Percentiles rank a stretch among this genome's conserved stretches.
These are phyloP conservation scores for Sander lucioperca DNA, from an alignment of 2,113 vertebrate genomes.

Conservation along the genomic window DNA sequence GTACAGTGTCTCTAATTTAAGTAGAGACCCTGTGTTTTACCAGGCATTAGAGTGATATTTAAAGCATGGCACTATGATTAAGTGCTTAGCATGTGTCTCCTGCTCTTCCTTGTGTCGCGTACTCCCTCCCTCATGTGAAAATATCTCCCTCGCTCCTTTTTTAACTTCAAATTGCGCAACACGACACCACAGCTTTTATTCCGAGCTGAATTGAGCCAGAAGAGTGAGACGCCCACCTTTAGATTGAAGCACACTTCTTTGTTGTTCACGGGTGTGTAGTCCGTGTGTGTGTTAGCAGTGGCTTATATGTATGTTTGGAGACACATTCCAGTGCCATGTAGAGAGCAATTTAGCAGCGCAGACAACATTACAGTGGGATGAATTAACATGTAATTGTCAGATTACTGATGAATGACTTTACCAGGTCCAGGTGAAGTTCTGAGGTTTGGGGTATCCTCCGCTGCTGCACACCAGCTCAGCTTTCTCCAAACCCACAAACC, in stretches of 20 bases:
- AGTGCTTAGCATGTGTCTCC: constrained; percentile 78
- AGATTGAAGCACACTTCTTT: constrained; percentile 42
- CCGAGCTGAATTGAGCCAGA: constrained; percentile 50
- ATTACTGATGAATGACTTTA: constrained; percentile 59
- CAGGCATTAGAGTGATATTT: constrained; percentile 79
- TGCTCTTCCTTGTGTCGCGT: constrained; percentile 62
- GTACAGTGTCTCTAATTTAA: constrained; percentile 74
- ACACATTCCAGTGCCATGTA: constrained; percentile 44
- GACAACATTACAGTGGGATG: constrained; percentile 1
- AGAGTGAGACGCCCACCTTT: constrained; percentile 38
- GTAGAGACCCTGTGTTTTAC: constrained; percentile 74
- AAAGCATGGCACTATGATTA: constrained; percentile 79
- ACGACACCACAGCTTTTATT: constrained; percentile 73
- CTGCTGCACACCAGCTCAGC: constrained; percentile 84
- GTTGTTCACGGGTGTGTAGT: constrained; percentile 39
- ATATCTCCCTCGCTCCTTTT: constrained; percentile 27
- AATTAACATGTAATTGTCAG: constrained; percentile 33
- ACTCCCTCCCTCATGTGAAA: constrained; percentile 71
- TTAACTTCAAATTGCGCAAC: constrained; percentile 63
- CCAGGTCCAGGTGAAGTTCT: constrained; percentile 89
- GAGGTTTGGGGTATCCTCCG: constrained; percentile 84
- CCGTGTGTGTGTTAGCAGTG: background rate
- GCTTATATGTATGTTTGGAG: constrained; percentile 43
- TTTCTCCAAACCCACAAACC: constrained; percentile 83
- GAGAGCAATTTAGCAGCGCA: constrained; percentile 41